Evolutionary conservation across 2,113 vertebrate genomes (phyloP).

Genomic region (Stigmatopora argus): DNA sequence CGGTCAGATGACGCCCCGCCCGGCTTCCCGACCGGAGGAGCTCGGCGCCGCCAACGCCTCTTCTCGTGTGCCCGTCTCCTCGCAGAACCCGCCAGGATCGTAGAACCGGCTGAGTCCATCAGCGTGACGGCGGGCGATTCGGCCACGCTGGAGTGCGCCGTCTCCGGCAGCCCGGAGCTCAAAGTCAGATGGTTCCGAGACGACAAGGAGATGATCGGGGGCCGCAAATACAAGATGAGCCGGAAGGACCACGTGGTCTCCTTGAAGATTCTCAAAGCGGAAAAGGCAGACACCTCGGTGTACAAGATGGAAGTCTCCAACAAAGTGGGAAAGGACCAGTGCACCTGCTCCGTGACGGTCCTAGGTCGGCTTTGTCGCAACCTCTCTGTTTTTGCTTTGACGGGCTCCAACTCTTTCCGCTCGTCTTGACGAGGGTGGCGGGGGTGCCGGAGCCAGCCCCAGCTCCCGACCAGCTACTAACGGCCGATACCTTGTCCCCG

Average conservation of each 20-base stretch:
- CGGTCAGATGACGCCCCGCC: constrained; percentile 77
- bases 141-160: constrained; percentile 84
- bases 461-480: too few species aligned
- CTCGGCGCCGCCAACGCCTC: too few species aligned
- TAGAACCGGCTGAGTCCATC: constrained; percentile 86
- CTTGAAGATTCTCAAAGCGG: constrained; percentile 87
- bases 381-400: background rate
- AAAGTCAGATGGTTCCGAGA: constrained; percentile 96
- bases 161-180: constrained; percentile 90
- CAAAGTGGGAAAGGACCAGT: constrained; percentile 88
- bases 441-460: too few species aligned
- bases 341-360: constrained; percentile 84
- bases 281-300: constrained; percentile 85
- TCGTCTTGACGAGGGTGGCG: too few species aligned
- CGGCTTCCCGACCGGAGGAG: too few species aligned
- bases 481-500: constrained; percentile 54
- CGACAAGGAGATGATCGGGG: constrained; percentile 81
- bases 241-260: constrained; percentile 87
- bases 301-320: constrained; percentile 92
- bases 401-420: background rate
- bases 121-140: constrained; percentile 92
- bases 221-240: constrained; percentile 90
- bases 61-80: constrained; percentile 75
- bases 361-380: constrained; percentile 77
- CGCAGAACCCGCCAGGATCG: constrained; percentile 90